phyloP scores from a whole-genome alignment of 2,113 vertebrate genomes.

The Martes martes region DNA sequence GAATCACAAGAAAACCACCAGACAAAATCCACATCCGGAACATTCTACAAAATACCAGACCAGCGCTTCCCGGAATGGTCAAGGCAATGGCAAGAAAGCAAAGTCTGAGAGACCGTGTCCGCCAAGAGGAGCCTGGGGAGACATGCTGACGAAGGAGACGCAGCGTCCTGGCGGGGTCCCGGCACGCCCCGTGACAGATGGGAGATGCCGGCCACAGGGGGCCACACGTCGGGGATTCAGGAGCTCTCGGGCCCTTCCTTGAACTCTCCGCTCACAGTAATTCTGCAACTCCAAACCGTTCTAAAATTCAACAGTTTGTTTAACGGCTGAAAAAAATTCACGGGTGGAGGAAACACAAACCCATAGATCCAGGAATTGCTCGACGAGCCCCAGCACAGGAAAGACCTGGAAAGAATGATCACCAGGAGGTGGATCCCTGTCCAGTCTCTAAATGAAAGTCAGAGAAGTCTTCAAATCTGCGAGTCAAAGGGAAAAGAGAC shows the following conservation, averaged over 20 bases:
- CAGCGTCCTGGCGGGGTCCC: not conserved
- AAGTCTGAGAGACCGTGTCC: not conserved
- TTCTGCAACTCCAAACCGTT: not conserved
- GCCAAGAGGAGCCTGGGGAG: not conserved
- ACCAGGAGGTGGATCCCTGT: too few relatives aligned
- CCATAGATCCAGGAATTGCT: not conserved
- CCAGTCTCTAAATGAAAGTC: not conserved
- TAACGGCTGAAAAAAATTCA: too few relatives aligned
- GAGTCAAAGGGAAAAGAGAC: too few relatives aligned
- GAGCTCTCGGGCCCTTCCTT: not conserved
- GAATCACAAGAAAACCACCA: not conserved
- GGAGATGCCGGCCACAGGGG: too few relatives aligned
- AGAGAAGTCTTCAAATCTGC: not conserved
- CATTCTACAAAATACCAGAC: not conserved
- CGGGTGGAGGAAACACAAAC: not conserved
- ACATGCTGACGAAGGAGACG: fast-evolving
- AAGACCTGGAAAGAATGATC: not conserved
- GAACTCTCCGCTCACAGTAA: not conserved
- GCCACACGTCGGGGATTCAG: fast-evolving
- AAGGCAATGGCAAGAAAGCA: not conserved
- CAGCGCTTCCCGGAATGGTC: not conserved
- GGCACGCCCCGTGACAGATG: too few relatives aligned
- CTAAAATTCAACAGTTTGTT: not conserved
- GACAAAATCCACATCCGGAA: not conserved
- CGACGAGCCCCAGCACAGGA: not conserved